Conservation (phyloP, 1,140 invertebrate genomes). For the Drosophila setifemur region DNA sequence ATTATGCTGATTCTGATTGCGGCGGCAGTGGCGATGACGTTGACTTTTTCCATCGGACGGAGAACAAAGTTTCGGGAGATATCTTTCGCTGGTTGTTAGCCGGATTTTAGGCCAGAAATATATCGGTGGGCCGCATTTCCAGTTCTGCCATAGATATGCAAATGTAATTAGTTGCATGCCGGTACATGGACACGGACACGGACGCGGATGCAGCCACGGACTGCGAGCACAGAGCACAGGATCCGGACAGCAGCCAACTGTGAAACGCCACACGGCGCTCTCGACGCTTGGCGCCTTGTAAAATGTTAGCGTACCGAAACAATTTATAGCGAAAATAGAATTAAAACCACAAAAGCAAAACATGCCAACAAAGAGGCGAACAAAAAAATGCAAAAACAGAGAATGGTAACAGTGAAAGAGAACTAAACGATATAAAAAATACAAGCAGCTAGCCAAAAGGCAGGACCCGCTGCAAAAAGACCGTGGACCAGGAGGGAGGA, state of each 20-base stretch:
- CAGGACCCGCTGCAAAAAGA: slow-evolving; percentile 32
- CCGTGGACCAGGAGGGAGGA: background rate
- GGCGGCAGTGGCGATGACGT: slow-evolving; percentile 42
- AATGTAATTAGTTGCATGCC: slow-evolving; percentile 79
- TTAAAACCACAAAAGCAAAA: slow-evolving; percentile 80
- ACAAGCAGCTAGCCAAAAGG: slow-evolving; percentile 49
- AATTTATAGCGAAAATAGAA: slow-evolving; percentile 80
- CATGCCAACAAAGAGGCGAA: slow-evolving; percentile 45
- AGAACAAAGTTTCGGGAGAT: slow-evolving; percentile 12
- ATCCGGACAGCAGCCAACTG: slow-evolving; percentile 57
- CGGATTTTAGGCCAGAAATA: slow-evolving; percentile 40
- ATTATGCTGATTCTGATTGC: slow-evolving; percentile 79
- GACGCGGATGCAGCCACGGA: slow-evolving; percentile 22
- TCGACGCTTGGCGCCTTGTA: slow-evolving; percentile 50
- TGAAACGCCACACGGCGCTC: slow-evolving; percentile 53
- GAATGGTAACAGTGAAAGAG: slow-evolving; percentile 42
- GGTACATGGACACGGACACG: slow-evolving; percentile 15
- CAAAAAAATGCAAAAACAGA: slow-evolving; percentile 26
- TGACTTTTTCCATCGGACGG: slow-evolving; percentile 17
- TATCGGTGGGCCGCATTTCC: slow-evolving; percentile 52
- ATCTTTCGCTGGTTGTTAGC: background rate
- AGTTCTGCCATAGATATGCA: slow-evolving; percentile 69
- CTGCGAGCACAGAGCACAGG: slow-evolving; percentile 13
- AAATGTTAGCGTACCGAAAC: slow-evolving; percentile 76
- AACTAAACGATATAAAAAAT: slow-evolving; percentile 48